These are phyloP conservation scores for Haliclystus octoradiatus DNA, from an alignment of 30 jellyfish, hydroid and myxozoan species.

Conservation along the genomic window DNA sequence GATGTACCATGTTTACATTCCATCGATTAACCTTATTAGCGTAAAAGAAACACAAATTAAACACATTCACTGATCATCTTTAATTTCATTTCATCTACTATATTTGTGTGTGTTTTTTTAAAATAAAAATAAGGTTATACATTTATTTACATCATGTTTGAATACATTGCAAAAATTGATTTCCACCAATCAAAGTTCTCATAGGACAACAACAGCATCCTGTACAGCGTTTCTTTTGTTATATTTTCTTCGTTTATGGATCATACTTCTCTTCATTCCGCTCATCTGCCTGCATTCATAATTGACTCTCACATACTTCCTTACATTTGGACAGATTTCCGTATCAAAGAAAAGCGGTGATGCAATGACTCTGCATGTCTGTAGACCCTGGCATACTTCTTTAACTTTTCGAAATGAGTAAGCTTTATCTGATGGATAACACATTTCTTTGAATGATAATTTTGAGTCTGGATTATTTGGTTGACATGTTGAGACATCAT, in stretches of 20 bases:
- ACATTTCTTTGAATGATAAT: constrained; percentile 62
- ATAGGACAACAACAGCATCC: too few relatives aligned
- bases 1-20: too few relatives aligned
- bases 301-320: constrained; percentile 58
- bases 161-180: too few relatives aligned
- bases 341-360: constrained; percentile 60
- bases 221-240: too few relatives aligned
- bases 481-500: constrained; percentile 66
- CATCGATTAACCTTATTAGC: too few relatives aligned
- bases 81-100: too few relatives aligned
- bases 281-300: constrained; percentile 91
- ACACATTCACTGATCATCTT: too few relatives aligned
- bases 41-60: too few relatives aligned
- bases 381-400: constrained; percentile 65
- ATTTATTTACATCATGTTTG: not conserved
- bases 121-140: not conserved
- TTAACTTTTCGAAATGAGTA: constrained; percentile 68
- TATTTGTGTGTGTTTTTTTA: not conserved
- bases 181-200: too few relatives aligned
- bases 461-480: constrained; percentile 45
- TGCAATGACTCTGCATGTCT: constrained; percentile 55
- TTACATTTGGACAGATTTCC: constrained; percentile 80
- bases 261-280: constrained; percentile 48
- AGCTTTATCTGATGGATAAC: constrained; percentile 55
- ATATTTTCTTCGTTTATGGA: constrained; percentile 11